phyloP scores from a whole-genome alignment of 1,140 invertebrate genomes.

The Idris sp. region DNA sequence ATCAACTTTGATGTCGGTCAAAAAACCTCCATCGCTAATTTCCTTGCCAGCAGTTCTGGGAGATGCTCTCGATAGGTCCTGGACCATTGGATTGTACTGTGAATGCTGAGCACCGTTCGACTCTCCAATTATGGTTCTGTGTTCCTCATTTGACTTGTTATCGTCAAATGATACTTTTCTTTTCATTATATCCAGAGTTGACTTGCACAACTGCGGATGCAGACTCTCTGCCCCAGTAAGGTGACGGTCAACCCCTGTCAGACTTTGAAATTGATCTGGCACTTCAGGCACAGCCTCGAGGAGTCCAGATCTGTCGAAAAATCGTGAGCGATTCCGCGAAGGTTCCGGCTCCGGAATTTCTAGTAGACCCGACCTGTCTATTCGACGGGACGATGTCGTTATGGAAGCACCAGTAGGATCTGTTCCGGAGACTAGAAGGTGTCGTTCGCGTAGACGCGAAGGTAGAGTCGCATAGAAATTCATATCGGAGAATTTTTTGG shows the following conservation, averaged over 20 bases:
- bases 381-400: slow-evolving; percentile 64
- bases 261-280: slow-evolving; percentile 64
- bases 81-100: no score
- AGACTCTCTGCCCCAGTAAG: slow-evolving; percentile 64
- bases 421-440: slow-evolving; percentile 44
- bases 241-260: slow-evolving; percentile 57
- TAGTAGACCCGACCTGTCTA: slow-evolving; percentile 71
- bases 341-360: slow-evolving; percentile 69
- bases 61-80: no score
- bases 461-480: slow-evolving; percentile 55
- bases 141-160: slow-evolving; percentile 2
- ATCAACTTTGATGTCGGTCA: slow-evolving; percentile 18
- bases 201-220: slow-evolving; percentile 18
- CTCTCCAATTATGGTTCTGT: slow-evolving; percentile 23
- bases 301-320: slow-evolving; percentile 56
- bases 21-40: slow-evolving; percentile 7
- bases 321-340: slow-evolving; percentile 21
- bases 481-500: slow-evolving; percentile 34
- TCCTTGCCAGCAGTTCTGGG: no score
- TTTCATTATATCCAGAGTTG: no score
- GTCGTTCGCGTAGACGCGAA: slow-evolving; percentile 36
- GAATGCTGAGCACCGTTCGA: no score
- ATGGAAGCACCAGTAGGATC: slow-evolving; percentile 57
- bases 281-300: slow-evolving; percentile 72
- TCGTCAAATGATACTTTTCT: slow-evolving; percentile 13